Percentiles rank a stretch among this genome's conserved stretches.
Conservation (phyloP, 1,140 invertebrate genomes). For the Lasioglossum baleicum region DNA sequence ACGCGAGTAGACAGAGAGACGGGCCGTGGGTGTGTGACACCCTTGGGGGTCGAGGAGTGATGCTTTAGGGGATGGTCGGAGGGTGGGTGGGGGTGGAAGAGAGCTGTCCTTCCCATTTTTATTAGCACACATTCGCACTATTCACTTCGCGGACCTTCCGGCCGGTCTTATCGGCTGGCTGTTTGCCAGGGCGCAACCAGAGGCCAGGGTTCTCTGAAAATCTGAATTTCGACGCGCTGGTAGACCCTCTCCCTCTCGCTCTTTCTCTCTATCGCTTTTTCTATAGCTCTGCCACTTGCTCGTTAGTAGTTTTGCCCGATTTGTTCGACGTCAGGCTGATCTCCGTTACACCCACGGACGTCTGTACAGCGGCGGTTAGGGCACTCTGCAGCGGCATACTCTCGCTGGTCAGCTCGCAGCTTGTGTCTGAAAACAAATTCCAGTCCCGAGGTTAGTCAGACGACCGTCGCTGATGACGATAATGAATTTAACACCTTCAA, state of each 20-base stretch:
- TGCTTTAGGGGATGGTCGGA: too few relatives aligned
- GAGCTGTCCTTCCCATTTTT: constrained; percentile 11
- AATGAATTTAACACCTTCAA: too few relatives aligned
- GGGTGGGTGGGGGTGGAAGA: too few relatives aligned
- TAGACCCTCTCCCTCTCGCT: too few relatives aligned
- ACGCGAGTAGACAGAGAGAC: too few relatives aligned
- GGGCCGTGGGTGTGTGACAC: too few relatives aligned
- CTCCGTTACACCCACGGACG: constrained; percentile 75
- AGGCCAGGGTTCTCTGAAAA: constrained; percentile 7
- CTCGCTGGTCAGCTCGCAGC: constrained; percentile 71
- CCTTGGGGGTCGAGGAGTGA: too few relatives aligned
- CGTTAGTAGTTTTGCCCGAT: constrained; percentile 71
- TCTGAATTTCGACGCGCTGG: background rate
- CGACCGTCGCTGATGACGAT: too few relatives aligned
- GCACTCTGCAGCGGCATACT: constrained; percentile 74
- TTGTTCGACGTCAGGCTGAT: constrained; percentile 73
- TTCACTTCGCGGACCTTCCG: constrained; percentile 28
- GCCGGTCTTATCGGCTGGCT: constrained; percentile 30
- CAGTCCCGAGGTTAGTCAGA: too few relatives aligned
- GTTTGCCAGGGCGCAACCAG: background rate
- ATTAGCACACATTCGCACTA: constrained; percentile 30
- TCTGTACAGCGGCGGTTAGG: constrained; percentile 73
- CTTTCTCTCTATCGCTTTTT: background rate
- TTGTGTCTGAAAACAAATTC: constrained; percentile 67
- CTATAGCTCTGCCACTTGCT: constrained; percentile 75